phyloP scores from a whole-genome alignment of 2,888 invertebrate species.

The Synergus gifuensis region DNA sequence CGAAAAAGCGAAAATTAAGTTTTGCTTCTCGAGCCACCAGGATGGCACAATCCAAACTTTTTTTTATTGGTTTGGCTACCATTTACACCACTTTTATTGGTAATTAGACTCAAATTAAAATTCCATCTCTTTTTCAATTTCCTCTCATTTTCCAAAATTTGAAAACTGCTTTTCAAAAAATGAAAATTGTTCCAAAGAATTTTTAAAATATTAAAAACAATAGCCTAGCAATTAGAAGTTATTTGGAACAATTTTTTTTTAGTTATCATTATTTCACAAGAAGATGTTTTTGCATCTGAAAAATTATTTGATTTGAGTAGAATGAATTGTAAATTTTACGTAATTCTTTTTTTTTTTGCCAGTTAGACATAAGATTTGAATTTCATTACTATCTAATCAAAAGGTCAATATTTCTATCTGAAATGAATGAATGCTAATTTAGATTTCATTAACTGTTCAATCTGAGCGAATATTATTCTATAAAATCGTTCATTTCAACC shows the following conservation, averaged over 20 bases:
- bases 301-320: neutral
- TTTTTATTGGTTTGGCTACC: slow-evolving; percentile 48
- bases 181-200: neutral
- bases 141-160: neutral
- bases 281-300: neutral
- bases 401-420: neutral
- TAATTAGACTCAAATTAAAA: slow-evolving; percentile 41
- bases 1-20: neutral
- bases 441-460: neutral
- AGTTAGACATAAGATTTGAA: neutral
- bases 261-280: too few species aligned
- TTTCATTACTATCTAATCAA: neutral
- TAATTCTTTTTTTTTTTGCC: neutral
- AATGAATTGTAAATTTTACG: neutral
- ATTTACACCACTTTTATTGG: slow-evolving; percentile 48
- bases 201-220: neutral
- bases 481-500: neutral
- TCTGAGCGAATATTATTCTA: neutral
- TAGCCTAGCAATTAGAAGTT: too few species aligned
- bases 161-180: neutral
- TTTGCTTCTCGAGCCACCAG: neutral
- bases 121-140: neutral
- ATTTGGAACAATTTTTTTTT: too few species aligned
- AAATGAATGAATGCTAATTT: neutral
- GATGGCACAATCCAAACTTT: slow-evolving; percentile 47